Evolutionary conservation across 1,140 invertebrate genomes (phyloP), one percentile per base, ranked within the genome.

Genomic region (Anthonomus grandis): DNA sequence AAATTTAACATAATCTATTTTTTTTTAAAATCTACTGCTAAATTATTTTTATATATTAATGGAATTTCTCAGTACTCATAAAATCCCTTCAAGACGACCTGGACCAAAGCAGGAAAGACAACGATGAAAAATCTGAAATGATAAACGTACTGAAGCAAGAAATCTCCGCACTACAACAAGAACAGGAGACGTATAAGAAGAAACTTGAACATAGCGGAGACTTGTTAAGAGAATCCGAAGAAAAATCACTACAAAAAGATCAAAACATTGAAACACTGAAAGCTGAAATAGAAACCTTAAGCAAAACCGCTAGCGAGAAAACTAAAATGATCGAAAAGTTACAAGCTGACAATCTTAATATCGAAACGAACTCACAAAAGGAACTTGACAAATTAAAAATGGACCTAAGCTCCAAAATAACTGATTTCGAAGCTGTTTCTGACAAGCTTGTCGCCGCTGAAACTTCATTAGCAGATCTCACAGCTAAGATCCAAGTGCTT

Each of bases 301-400:
- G 59, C n/a, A 58, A 49, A 46, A 5, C 42, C 8, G 12, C 60
- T 13, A 38, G 37, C 37, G 63, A 67, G 34, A 59, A 77, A 76
- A 64, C 75, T 74, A 69, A 74, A 72, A 37, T 76, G 2, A 53
- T 62, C n/a, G 50, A 61, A 44, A 44, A 62, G 24, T 17, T 65
- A 10, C 46, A 44, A 49, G 39, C 49, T n/a, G 57, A 62, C n/a
- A 59, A 54, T 39, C 18, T 53, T 4, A 53, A 50, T 15, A n/a
- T 51, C 4, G 57, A 80, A 72, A 68, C 75, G 10, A 72, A 67
- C 59, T 66, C 76, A 21, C 76, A 76, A 54, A 81, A 80, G 70
- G 79, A 81, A 70, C 70, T 78, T 36, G 77, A 79, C 9, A 78
- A 78, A 70, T 62, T 80, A 12, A 78, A 79, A 74, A 80, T 79